Evolutionary conservation across 2,113 vertebrate genomes (phyloP).

Genomic region (Axis porcinus): DNA sequence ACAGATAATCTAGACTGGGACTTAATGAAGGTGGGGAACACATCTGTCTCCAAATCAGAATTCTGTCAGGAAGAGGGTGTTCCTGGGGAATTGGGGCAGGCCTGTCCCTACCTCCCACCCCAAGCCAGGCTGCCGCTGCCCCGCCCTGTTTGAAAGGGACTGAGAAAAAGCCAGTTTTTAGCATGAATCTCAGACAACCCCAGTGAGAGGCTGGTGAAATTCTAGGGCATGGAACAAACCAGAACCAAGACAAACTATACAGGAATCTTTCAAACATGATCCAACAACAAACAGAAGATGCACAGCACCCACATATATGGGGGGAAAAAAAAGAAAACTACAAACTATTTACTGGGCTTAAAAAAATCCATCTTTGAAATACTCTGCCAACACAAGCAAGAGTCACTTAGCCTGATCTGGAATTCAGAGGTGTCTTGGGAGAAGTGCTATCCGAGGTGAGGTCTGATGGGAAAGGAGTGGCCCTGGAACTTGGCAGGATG

Average conservation of each 20-base stretch:
- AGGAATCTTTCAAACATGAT: neutral
- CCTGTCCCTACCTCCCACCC: neutral
- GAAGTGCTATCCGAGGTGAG: neutral
- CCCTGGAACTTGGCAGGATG: neutral
- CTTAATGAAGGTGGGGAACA: neutral
- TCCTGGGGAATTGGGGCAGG: neutral
- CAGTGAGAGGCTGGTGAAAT: neutral
- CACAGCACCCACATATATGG: neutral
- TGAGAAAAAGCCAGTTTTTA: neutral
- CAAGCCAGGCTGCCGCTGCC: neutral
- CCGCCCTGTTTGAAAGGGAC: neutral
- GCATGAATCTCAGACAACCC: neutral
- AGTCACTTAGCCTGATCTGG: neutral
- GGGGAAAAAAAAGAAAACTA: too few species aligned
- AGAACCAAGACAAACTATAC: neutral
- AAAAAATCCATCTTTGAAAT: neutral
- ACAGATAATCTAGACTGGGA: neutral
- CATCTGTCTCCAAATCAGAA: neutral
- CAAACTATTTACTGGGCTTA: neutral
- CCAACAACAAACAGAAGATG: neutral
- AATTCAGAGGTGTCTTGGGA: neutral
- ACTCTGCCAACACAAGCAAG: neutral
- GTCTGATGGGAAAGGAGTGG: neutral
- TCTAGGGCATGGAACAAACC: neutral
- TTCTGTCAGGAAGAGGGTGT: neutral